A percentile compares a stretch with the other conserved stretches of the same genome.
phyloP scores from a whole-genome alignment of 2,113 vertebrate species.

The Ictalurus furcatus region DNA sequence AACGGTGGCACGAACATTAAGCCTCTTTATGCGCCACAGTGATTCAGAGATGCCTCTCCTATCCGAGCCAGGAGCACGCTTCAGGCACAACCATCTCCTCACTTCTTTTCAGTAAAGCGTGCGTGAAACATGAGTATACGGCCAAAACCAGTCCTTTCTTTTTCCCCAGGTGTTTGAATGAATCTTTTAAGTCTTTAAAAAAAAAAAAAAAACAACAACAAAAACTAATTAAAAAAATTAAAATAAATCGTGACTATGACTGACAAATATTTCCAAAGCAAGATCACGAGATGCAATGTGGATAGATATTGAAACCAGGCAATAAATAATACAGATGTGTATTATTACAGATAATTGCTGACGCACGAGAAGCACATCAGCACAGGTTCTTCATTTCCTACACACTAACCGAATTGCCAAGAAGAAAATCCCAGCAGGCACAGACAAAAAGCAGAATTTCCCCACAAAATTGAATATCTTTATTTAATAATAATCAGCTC shows the following conservation, averaged over 20 bases:
- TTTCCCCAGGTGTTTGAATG: neutral
- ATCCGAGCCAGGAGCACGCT: neutral
- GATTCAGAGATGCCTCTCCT: constrained; percentile 28
- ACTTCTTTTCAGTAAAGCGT: neutral
- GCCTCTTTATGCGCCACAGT: neutral
- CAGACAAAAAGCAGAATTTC: neutral
- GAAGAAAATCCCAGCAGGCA: neutral
- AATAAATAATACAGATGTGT: neutral
- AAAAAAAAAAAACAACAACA: neutral
- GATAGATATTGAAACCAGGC: neutral
- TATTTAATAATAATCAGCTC: neutral
- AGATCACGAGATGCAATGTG: neutral
- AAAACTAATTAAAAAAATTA: neutral
- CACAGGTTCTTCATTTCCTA: neutral
- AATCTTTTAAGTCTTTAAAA: neutral
- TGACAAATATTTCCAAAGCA: neutral
- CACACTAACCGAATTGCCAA: neutral
- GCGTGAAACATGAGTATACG: neutral
- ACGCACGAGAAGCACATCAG: neutral
- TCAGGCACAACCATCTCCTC: neutral
- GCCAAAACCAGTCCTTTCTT: neutral
- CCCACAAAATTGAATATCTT: neutral
- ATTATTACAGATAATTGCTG: neutral
- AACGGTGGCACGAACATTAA: neutral
- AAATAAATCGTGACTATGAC: neutral